A percentile compares a stretch with the other conserved stretches of the same genome.
These are phyloP conservation scores for Tiliacea aurago DNA, from an alignment of 2,888 invertebrate genomes.

Conservation along the genomic window DNA sequence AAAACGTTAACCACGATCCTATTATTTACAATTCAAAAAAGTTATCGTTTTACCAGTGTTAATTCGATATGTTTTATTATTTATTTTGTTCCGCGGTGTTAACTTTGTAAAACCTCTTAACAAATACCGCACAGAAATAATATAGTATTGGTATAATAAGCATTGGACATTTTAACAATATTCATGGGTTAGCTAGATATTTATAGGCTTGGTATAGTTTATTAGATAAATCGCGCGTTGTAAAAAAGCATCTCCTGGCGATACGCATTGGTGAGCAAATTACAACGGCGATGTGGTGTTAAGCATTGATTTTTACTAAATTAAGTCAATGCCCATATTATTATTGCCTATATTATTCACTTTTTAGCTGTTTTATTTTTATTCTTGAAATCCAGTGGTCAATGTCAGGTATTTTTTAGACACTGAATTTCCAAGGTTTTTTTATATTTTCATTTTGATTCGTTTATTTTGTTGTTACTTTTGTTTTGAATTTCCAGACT, in stretches of 20 bases:
- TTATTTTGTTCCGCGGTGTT: conserved; percentile 13
- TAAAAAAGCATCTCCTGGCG: neutral
- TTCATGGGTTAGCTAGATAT: too few species aligned
- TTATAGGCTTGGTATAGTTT: neutral
- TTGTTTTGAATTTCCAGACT: too few species aligned
- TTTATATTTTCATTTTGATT: too few species aligned
- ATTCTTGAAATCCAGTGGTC: neutral
- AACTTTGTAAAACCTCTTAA: conserved; percentile 23
- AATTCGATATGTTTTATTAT: conserved; percentile 23
- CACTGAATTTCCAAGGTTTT: neutral
- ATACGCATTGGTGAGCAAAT: neutral
- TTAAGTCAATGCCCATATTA: too few species aligned
- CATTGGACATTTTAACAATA: too few species aligned
- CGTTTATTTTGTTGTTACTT: too few species aligned
- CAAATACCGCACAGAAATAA: too few species aligned
- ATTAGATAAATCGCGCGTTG: neutral
- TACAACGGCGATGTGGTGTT: neutral
- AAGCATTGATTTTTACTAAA: neutral
- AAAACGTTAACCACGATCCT: neutral
- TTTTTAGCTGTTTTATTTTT: too few species aligned
- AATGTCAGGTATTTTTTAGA: neutral
- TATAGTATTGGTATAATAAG: too few species aligned
- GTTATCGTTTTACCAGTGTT: conserved; percentile 32
- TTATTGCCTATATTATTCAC: neutral
- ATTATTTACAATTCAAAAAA: conserved; percentile 33